Percentiles rank a stretch among this genome's conserved stretches.
Evolutionary conservation across 1,140 invertebrate genomes (phyloP).

Genomic region (Brachionus rotundiformis): DNA sequence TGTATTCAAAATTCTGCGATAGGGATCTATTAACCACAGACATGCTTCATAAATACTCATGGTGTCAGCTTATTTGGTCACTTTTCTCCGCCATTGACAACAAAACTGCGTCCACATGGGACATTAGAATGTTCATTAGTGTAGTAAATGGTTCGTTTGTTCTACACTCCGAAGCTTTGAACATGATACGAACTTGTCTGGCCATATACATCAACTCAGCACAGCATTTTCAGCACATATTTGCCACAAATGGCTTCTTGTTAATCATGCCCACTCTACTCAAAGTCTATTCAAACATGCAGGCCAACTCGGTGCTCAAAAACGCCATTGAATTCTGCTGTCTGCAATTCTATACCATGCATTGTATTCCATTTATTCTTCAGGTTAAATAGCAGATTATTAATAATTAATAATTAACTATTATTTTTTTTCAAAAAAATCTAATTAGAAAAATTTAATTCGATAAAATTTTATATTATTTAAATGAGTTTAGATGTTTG

Average conservation of each 20-base stretch:
- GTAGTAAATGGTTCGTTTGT: slow-evolving; percentile 95
- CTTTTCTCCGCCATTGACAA: slow-evolving; percentile 99
- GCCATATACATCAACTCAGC: slow-evolving; percentile 95
- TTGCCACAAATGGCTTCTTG: slow-evolving; percentile 93
- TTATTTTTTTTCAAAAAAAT: too few species aligned
- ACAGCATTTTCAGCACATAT: slow-evolving; percentile 97
- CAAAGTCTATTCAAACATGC: slow-evolving; percentile 93
- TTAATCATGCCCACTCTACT: slow-evolving; percentile 95
- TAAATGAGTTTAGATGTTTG: too few species aligned
- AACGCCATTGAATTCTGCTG: slow-evolving; percentile 95
- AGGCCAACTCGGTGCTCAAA: slow-evolving; percentile 87
- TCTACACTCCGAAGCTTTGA: slow-evolving; percentile 90
- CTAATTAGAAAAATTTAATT: too few species aligned
- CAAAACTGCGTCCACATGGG: slow-evolving; percentile 94
- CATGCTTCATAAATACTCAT: slow-evolving; percentile 50
- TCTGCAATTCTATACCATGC: slow-evolving; percentile 96
- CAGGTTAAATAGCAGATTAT: too few species aligned
- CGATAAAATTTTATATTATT: too few species aligned
- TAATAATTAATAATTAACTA: too few species aligned
- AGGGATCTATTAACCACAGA: slow-evolving; percentile 65
- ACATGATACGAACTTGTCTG: slow-evolving; percentile 89
- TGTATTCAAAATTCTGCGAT: slow-evolving; percentile 87
- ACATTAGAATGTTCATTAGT: slow-evolving; percentile 95
- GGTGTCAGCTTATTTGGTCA: slow-evolving; percentile 76
- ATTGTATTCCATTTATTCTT: slow-evolving; percentile 94